Conservation (phyloP, 2,113 vertebrate species). For the Cardinalis cardinalis region DNA sequence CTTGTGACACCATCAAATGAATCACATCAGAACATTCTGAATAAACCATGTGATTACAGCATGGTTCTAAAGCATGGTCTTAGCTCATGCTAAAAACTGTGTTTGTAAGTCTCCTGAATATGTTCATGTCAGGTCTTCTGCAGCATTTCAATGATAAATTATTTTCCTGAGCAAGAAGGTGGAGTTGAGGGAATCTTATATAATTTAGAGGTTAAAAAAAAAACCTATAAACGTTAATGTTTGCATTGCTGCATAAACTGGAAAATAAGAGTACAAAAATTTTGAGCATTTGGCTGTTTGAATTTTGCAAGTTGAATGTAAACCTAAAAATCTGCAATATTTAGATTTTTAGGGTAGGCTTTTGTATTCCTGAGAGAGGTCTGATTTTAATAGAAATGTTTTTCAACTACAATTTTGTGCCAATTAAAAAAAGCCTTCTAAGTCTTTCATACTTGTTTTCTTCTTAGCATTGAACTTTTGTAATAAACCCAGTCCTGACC, state of each 20-base stretch:
- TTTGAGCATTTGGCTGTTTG: not conserved
- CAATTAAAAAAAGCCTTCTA: not conserved
- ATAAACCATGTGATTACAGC: not conserved
- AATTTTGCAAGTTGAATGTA: not conserved
- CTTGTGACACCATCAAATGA: not conserved
- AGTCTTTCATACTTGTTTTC: not conserved
- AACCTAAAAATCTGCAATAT: not conserved
- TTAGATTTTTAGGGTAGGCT: not conserved
- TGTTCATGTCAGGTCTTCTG: not conserved
- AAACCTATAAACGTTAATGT: not conserved
- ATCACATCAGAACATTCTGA: not conserved
- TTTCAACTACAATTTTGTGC: accelerated
- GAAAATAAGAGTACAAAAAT: not conserved
- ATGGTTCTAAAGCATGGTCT: not conserved
- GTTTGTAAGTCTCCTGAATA: not conserved
- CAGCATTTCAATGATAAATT: not conserved
- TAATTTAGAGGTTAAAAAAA: not conserved
- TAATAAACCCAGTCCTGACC: not conserved
- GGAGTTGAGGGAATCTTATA: not conserved
- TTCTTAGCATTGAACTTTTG: not conserved
- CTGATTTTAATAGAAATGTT: not conserved
- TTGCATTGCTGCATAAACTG: not conserved
- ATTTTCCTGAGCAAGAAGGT: not conserved
- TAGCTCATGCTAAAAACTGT: not conserved
- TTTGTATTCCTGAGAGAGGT: not conserved